These are phyloP conservation scores for Habroteleia sp. DNA, from an alignment of 2,888 invertebrate species.

Conservation along the genomic window DNA sequence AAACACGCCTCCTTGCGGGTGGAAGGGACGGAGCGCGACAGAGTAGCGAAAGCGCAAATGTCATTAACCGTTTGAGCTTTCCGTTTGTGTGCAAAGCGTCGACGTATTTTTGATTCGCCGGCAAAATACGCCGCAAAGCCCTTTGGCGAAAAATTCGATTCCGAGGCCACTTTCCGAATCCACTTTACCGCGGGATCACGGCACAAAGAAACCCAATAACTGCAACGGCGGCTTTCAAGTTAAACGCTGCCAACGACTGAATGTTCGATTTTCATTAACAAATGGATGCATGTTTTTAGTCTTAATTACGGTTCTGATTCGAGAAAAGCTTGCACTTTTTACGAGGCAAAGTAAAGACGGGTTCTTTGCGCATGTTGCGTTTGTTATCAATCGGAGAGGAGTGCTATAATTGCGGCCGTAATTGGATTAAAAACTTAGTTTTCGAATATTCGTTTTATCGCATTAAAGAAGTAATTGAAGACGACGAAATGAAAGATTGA, in stretches of 20 bases:
- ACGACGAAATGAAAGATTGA: too few relatives aligned
- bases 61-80: conserved; percentile 58
- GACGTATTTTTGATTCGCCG: conserved; percentile 51
- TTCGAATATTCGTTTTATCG: too few relatives aligned
- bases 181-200: conserved; percentile 24
- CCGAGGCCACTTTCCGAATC: conserved; percentile 37
- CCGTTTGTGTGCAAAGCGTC: conserved; percentile 55
- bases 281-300: conserved; percentile 13
- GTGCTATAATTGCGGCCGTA: too few relatives aligned
- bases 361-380: too few relatives aligned
- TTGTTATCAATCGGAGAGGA: too few relatives aligned
- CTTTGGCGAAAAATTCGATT: conserved; percentile 57
- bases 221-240: conserved; percentile 16
- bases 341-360: too few relatives aligned
- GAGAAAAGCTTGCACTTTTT: not conserved
- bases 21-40: not conserved
- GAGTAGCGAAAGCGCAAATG: conserved; percentile 57
- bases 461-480: too few relatives aligned
- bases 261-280: conserved; percentile 32
- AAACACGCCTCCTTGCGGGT: conserved; percentile 2
- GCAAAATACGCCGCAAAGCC: conserved; percentile 39
- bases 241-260: conserved; percentile 21
- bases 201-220: conserved; percentile 50
- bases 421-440: too few relatives aligned
- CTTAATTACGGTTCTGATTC: conserved; percentile 11